phyloP scores from a whole-genome alignment of 2,797 vertebrate species.

The Siniperca scherzeri region DNA sequence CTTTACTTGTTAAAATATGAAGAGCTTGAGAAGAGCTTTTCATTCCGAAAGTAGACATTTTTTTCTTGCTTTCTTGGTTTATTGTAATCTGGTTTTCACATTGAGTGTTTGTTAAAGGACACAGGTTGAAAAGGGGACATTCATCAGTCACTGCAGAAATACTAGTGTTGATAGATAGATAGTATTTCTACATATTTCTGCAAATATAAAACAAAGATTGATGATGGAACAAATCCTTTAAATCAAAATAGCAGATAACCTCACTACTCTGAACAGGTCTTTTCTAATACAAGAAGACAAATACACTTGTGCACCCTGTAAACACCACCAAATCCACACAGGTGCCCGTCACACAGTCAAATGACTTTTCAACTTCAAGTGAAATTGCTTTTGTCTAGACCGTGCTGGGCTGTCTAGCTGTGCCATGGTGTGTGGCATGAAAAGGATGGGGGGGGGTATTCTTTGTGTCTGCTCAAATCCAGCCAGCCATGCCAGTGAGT shows the following conservation, averaged over 20 bases:
- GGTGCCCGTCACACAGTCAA: constrained; percentile 75
- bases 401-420: constrained; percentile 78
- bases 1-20: neutral
- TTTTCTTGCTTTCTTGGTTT: neutral
- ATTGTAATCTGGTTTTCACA: constrained; percentile 15
- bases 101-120: constrained; percentile 13
- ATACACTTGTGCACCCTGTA: constrained; percentile 25
- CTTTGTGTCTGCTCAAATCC: constrained; percentile 83
- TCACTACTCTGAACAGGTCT: constrained; percentile 13
- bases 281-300: constrained; percentile 33
- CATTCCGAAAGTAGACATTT: neutral
- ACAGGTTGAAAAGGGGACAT: constrained; percentile 14
- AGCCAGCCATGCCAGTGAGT: constrained; percentile 83
- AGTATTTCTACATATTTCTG: constrained; percentile 7
- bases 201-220: constrained; percentile 14
- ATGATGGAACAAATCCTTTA: neutral
- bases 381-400: constrained; percentile 85
- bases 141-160: constrained; percentile 15
- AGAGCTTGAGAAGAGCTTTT: neutral
- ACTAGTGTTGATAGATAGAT: neutral
- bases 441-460: constrained; percentile 71
- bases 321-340: constrained; percentile 50
- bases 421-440: constrained; percentile 84
- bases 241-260: constrained; percentile 8
- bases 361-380: constrained; percentile 81